Percentiles rank a stretch among this genome's conserved stretches.
Conservation (phyloP, 2,113 vertebrate species). For the Entomyzon cyanotis region DNA sequence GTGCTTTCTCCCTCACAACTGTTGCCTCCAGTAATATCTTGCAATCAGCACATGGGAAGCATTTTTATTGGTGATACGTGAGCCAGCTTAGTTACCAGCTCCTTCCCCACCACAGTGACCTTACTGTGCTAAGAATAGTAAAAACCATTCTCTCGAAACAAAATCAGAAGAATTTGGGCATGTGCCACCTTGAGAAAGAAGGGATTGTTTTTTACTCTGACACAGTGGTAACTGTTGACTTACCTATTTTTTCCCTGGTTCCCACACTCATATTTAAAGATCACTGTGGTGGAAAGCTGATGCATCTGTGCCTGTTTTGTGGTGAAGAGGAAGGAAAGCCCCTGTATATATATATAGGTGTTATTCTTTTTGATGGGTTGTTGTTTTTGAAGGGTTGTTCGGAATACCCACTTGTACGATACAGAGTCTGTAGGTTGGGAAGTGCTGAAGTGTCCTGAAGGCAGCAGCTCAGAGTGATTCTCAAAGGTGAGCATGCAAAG, state of each 20-base stretch:
- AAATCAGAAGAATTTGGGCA: neutral
- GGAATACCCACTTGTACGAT: neutral
- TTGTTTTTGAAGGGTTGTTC: neutral
- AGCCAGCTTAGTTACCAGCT: neutral
- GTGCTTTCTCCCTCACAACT: neutral
- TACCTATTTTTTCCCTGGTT: neutral
- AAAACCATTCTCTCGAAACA: neutral
- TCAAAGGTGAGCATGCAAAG: neutral
- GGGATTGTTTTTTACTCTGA: neutral
- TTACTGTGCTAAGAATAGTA: neutral
- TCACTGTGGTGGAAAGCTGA: neutral
- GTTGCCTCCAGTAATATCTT: neutral
- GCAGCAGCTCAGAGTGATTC: neutral
- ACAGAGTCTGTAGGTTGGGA: neutral
- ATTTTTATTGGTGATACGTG: neutral
- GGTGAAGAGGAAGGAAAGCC: neutral
- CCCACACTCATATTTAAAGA: neutral
- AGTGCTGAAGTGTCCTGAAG: neutral
- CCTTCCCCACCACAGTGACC: neutral
- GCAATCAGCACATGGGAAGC: neutral
- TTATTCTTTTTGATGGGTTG: neutral
- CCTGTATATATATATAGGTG: rapidly evolving
- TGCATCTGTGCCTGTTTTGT: neutral
- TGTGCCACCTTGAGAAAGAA: neutral
- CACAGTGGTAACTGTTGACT: neutral